phyloP scores from a whole-genome alignment of 2,113 vertebrate species.

The Lampris incognitus region DNA sequence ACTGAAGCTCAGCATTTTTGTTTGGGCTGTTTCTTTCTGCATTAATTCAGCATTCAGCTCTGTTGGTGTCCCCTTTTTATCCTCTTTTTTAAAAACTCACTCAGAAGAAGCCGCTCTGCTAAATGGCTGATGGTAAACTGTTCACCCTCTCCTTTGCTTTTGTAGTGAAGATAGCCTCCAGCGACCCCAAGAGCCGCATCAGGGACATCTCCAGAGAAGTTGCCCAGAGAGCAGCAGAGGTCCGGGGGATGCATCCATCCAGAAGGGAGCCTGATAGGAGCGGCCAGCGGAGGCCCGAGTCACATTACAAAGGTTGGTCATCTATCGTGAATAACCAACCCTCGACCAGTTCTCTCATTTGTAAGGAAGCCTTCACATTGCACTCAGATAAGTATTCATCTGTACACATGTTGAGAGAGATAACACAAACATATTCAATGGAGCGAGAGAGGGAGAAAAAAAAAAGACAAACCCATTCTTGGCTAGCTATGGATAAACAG shows the following conservation, averaged over 20 bases:
- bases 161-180: slow-evolving; percentile 83
- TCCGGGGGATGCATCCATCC: slow-evolving; percentile 81
- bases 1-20: no score
- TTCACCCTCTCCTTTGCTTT: slow-evolving; percentile 31
- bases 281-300: slow-evolving; percentile 80
- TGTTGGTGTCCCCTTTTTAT: background rate
- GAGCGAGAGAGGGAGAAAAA: background rate
- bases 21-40: no score
- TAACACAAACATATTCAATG: background rate
- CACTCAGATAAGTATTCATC: background rate
- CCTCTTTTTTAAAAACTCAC: background rate
- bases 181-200: slow-evolving; percentile 84
- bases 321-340: background rate
- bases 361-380: no score
- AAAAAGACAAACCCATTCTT: background rate
- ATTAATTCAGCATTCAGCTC: no score
- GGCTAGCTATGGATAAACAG: background rate
- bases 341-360: no score
- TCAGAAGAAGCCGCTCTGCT: background rate
- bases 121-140: background rate
- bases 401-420: background rate
- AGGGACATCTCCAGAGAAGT: slow-evolving; percentile 90
- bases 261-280: slow-evolving; percentile 85
- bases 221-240: slow-evolving; percentile 86
- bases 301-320: slow-evolving; percentile 81